Conservation (phyloP, 1,140 invertebrate species). For the Aphelenchoides besseyi region DNA sequence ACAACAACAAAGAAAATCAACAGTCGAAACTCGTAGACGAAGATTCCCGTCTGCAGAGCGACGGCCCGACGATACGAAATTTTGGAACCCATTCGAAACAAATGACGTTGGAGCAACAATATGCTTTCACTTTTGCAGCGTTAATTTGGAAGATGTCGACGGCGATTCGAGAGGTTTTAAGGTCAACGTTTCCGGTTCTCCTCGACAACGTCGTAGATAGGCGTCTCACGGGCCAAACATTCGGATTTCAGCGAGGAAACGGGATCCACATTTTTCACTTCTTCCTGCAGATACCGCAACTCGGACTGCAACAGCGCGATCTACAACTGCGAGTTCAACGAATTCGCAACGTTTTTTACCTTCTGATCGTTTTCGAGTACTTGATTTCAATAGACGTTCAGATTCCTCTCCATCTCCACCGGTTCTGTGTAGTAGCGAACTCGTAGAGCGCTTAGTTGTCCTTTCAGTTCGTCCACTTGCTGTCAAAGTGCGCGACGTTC, state of each 20-base stretch:
- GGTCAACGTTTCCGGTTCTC: too few relatives aligned
- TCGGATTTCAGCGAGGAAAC: slow-evolving; percentile 6
- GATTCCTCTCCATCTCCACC: slow-evolving; percentile 1
- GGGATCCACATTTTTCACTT: not conserved
- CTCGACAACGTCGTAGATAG: slow-evolving; percentile 6
- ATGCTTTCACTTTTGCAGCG: too few relatives aligned
- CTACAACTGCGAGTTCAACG: not conserved
- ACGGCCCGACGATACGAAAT: too few relatives aligned
- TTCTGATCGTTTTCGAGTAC: slow-evolving; percentile 11
- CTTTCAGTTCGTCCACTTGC: not conserved
- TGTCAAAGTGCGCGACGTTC: not conserved
- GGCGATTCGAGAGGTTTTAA: too few relatives aligned
- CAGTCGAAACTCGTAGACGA: not conserved
- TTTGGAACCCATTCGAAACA: too few relatives aligned
- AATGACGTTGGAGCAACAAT: too few relatives aligned
- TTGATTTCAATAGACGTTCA: not conserved
- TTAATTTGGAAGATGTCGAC: too few relatives aligned
- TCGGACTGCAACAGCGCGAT: slow-evolving; percentile 8
- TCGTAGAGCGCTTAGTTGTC: not conserved
- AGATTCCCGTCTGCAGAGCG: not conserved
- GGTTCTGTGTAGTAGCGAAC: slow-evolving; percentile 10
- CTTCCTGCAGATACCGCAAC: not conserved
- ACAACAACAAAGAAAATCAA: not conserved
- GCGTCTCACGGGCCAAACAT: not conserved
- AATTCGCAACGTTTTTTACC: not conserved